Conservation (phyloP, 1,140 invertebrate genomes). For the Ooceraea biroi region DNA sequence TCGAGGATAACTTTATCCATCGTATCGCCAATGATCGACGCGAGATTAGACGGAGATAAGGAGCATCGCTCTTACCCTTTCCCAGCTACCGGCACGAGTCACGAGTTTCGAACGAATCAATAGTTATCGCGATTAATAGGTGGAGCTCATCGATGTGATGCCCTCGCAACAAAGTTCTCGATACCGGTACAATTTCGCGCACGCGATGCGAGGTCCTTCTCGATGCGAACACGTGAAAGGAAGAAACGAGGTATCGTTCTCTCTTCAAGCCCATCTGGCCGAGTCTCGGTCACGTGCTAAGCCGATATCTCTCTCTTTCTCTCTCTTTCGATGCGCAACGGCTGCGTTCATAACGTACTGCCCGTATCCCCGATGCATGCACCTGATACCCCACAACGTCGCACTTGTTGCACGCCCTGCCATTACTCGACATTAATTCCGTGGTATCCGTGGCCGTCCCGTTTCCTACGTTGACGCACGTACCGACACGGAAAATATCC, state of each 20-base stretch:
- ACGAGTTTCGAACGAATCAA: background rate
- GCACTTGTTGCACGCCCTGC: constrained; percentile 78
- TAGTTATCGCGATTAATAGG: background rate
- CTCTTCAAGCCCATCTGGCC: constrained; percentile 31
- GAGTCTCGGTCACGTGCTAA: constrained; percentile 68
- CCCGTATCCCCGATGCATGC: constrained; percentile 58
- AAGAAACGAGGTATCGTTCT: constrained; percentile 28
- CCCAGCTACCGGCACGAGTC: too few relatives aligned
- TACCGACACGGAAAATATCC: constrained; percentile 81
- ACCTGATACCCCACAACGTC: constrained; percentile 78
- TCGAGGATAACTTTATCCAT: constrained; percentile 4
- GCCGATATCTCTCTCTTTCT: constrained; percentile 41
- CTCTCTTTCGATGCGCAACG: constrained; percentile 41
- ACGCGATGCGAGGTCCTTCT: constrained; percentile 14
- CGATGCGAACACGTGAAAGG: background rate
- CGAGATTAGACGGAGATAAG: constrained; percentile 17
- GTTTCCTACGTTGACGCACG: constrained; percentile 73
- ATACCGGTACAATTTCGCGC: constrained; percentile 3
- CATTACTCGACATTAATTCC: constrained; percentile 78
- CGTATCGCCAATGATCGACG: background rate
- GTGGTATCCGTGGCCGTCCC: constrained; percentile 61
- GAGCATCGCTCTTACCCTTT: background rate
- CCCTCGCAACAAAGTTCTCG: background rate
- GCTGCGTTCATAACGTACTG: constrained; percentile 52
- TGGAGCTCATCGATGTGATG: background rate